Evolutionary conservation across 1,140 invertebrate species (phyloP).

Genomic region (Trichogramma pretiosum): DNA sequence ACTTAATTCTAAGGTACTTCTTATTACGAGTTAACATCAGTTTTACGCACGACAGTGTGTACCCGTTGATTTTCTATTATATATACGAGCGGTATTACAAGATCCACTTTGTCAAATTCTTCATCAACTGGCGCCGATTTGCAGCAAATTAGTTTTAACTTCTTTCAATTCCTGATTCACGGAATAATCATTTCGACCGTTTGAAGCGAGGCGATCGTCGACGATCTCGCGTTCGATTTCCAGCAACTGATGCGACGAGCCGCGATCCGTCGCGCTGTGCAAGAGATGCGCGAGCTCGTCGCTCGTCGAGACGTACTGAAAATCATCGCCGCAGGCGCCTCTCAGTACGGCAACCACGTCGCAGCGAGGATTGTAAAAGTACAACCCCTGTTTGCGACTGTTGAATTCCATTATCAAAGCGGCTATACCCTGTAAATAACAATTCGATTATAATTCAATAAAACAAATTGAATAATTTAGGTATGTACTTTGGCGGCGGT

Average conservation of each 20-base stretch:
- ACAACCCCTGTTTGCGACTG: constrained; percentile 56
- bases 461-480: background rate
- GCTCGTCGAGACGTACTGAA: constrained; percentile 47
- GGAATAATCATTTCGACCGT: constrained; percentile 31
- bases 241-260: constrained; percentile 27
- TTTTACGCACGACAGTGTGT: too few species aligned
- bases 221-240: constrained; percentile 27
- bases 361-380: constrained; percentile 50
- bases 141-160: constrained; percentile 38
- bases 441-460: background rate
- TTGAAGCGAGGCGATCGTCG: constrained; percentile 30
- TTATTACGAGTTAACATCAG: too few species aligned
- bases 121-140: constrained; percentile 36
- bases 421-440: constrained; percentile 55
- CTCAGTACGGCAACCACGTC: constrained; percentile 49
- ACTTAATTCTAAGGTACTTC: too few species aligned
- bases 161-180: constrained; percentile 37
- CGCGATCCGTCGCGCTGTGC: constrained; percentile 35
- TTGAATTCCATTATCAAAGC: constrained; percentile 63
- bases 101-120: too few species aligned
- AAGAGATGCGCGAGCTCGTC: constrained; percentile 48
- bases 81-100: too few species aligned
- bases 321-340: constrained; percentile 50
- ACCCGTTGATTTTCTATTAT: too few species aligned
- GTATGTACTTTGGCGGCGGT: constrained; percentile 64